phyloP scores from a whole-genome alignment of 2,113 vertebrate species.

The Regulus satrapa region DNA sequence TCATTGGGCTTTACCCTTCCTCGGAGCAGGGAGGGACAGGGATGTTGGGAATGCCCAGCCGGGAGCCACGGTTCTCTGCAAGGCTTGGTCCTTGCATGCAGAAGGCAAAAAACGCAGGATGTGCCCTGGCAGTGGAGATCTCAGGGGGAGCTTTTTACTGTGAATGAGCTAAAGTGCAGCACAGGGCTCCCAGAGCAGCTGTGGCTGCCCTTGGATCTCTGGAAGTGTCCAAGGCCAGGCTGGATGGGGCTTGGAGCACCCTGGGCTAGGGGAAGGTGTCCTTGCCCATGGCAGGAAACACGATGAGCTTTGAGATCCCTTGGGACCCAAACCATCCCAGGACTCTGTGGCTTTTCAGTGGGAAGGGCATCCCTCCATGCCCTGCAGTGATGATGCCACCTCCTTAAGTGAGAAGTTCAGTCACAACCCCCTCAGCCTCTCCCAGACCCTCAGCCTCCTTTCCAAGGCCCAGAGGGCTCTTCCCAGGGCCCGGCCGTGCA shows the following conservation, averaged over 20 bases:
- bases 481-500: background rate
- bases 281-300: fast-evolving
- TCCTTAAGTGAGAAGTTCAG: background rate
- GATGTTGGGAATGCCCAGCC: background rate
- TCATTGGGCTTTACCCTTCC: background rate
- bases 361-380: background rate
- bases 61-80: background rate
- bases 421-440: background rate
- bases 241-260: fast-evolving
- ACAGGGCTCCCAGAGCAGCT: background rate
- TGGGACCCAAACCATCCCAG: background rate
- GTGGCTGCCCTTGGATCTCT: background rate
- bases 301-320: background rate
- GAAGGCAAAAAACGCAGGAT: fast-evolving
- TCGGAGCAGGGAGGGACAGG: background rate
- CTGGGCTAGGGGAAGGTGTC: fast-evolving
- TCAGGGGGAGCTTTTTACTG: background rate
- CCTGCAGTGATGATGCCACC: background rate
- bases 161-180: fast-evolving
- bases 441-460: background rate
- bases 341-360: background rate
- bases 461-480: background rate
- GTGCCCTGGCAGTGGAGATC: background rate
- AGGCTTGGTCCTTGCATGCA: background rate
- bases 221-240: background rate